Percentiles rank a stretch among this genome's conserved stretches.
Conservation (phyloP, 1,140 invertebrate species). For the Brachionus koreanus region DNA sequence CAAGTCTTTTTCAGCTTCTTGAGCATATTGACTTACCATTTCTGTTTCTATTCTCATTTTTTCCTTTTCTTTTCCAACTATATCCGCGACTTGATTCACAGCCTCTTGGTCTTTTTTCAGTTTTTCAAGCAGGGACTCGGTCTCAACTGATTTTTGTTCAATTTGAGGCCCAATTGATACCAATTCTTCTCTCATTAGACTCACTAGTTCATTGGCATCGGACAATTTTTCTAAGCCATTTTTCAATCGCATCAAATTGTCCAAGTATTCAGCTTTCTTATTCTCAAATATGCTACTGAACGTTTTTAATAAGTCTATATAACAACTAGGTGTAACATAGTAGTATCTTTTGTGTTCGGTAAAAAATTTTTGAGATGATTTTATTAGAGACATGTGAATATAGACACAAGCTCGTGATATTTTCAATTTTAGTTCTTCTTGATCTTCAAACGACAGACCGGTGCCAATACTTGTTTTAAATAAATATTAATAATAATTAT, state of each 20-base stretch:
- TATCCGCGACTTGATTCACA: constrained; percentile 54
- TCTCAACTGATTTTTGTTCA: constrained; percentile 52
- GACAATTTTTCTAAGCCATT: constrained; percentile 53
- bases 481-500: background rate
- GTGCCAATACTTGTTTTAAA: background rate
- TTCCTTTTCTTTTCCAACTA: constrained; percentile 54
- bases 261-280: constrained; percentile 54
- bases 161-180: constrained; percentile 53
- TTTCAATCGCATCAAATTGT: constrained; percentile 48
- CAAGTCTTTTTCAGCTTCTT: constrained; percentile 56
- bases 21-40: constrained; percentile 57
- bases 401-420: constrained; percentile 63
- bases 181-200: constrained; percentile 56
- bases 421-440: constrained; percentile 51
- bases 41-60: constrained; percentile 57
- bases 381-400: constrained; percentile 66
- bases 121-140: constrained; percentile 46
- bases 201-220: constrained; percentile 55
- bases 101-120: constrained; percentile 55
- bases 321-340: constrained; percentile 80
- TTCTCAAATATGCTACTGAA: constrained; percentile 61
- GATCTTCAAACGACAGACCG: background rate
- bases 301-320: constrained; percentile 74
- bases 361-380: constrained; percentile 68
- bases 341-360: constrained; percentile 74